These are phyloP conservation scores for Phanerotoma sp. DNA, from an alignment of 2,888 invertebrate genomes.

Conservation along the genomic window DNA sequence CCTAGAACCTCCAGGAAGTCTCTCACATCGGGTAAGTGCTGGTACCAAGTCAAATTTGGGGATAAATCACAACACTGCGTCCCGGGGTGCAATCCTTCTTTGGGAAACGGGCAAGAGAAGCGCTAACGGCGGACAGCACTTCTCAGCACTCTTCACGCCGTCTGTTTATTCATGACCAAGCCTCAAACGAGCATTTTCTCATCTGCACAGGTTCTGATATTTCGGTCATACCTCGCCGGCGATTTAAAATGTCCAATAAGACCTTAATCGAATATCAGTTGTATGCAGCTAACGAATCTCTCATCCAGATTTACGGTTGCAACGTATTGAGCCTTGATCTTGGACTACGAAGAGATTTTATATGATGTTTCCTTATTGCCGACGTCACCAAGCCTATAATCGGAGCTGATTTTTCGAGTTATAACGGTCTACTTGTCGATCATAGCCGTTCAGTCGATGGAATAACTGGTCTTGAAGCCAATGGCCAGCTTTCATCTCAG, in stretches of 20 bases:
- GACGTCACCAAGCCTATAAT: too few relatives aligned
- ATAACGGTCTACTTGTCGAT: not conserved
- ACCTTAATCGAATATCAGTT: not conserved
- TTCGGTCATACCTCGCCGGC: slow-evolving; percentile 10
- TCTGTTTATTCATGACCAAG: slow-evolving; percentile 9
- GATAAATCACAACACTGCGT: too few relatives aligned
- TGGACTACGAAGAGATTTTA: slow-evolving; percentile 39
- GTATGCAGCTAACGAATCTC: slow-evolving; percentile 42
- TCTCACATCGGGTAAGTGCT: too few relatives aligned
- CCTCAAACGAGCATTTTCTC: not conserved
- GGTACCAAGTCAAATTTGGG: too few relatives aligned
- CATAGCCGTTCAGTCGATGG: too few relatives aligned
- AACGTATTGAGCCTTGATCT: slow-evolving; percentile 36
- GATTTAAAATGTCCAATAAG: not conserved
- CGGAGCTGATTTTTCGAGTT: slow-evolving; percentile 2
- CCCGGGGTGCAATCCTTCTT: too few relatives aligned
- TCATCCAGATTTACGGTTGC: slow-evolving; percentile 42
- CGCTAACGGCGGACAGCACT: too few relatives aligned
- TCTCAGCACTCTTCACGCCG: slow-evolving; percentile 6
- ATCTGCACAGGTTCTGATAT: slow-evolving; percentile 20
- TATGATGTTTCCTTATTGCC: slow-evolving; percentile 45
- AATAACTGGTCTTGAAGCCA: too few relatives aligned
- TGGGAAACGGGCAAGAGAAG: too few relatives aligned
- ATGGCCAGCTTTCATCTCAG: too few relatives aligned
- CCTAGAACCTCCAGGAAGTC: too few relatives aligned